Evolutionary conservation across 2,888 invertebrate species (phyloP).

Genomic region (Apantesis nais): DNA sequence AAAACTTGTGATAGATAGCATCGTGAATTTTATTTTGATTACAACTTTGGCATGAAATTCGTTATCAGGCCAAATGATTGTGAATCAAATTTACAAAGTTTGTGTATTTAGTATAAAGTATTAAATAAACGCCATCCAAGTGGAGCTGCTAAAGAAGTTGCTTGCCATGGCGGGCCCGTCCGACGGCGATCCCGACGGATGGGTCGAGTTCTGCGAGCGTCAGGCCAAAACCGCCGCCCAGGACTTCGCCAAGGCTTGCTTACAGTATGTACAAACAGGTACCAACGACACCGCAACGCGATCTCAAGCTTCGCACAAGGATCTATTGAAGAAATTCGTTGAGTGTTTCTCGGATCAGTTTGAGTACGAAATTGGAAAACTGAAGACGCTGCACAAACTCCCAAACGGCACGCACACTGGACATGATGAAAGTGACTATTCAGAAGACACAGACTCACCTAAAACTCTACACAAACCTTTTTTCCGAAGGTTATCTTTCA

Average conservation of each 20-base stretch:
- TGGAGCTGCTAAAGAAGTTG: constrained; percentile 83
- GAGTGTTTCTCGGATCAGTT: constrained; percentile 94
- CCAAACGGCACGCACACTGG: constrained; percentile 80
- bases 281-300: constrained; percentile 87
- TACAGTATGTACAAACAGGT: constrained; percentile 90
- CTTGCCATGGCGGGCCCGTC: constrained; percentile 85
- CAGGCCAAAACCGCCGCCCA: constrained; percentile 94
- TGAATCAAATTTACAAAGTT: constrained; percentile 44
- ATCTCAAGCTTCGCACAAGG: constrained; percentile 89
- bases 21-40: constrained; percentile 80
- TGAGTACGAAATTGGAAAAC: constrained; percentile 89
- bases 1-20: constrained; percentile 71
- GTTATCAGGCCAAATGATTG: constrained; percentile 46
- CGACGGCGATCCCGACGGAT: constrained; percentile 88
- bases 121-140: constrained; percentile 67
- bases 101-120: constrained; percentile 59
- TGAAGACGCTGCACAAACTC: constrained; percentile 76
- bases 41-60: constrained; percentile 66
- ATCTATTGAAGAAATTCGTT: constrained; percentile 92
- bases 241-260: constrained; percentile 95
- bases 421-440: constrained; percentile 88
- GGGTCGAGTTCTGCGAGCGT: constrained; percentile 95
- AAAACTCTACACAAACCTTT: constrained; percentile 94
- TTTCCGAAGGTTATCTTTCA: constrained; percentile 94
- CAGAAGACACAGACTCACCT: constrained; percentile 92